Evolutionary conservation across 2,113 vertebrate species (phyloP).

Genomic region (Dicerorhinus sumatrensis): DNA sequence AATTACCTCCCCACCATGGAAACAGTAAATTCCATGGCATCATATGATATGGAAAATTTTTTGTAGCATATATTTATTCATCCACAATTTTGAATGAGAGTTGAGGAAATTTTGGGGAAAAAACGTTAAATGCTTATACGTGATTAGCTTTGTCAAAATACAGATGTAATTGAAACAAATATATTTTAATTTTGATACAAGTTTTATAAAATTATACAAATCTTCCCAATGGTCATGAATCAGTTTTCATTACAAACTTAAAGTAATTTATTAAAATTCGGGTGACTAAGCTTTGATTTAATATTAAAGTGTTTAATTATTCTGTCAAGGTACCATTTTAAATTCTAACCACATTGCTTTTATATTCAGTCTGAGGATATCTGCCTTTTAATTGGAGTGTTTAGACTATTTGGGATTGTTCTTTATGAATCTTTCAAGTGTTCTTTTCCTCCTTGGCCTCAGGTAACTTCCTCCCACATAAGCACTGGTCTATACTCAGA

Average conservation of each 20-base stretch:
- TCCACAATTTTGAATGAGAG: not conserved
- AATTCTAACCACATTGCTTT: not conserved
- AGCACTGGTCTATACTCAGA: not conserved
- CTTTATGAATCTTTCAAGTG: not conserved
- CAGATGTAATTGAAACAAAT: not conserved
- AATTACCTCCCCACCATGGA: not conserved
- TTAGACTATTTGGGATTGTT: not conserved
- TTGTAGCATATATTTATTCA: not conserved
- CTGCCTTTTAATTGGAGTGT: not conserved
- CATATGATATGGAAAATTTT: not conserved
- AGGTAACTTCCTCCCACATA: not conserved
- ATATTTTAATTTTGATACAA: not conserved
- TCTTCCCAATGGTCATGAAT: not conserved
- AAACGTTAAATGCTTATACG: not conserved
- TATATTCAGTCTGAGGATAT: not conserved
- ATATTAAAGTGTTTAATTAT: not conserved
- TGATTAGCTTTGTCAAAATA: not conserved
- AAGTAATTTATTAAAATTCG: not conserved
- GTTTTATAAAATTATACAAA: not conserved
- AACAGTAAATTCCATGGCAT: not conserved
- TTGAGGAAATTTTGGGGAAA: not conserved
- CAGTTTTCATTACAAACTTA: not conserved
- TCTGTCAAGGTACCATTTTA: not conserved
- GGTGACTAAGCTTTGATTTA: not conserved
- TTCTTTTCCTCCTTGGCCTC: not conserved